A percentile compares a stretch with the other conserved stretches of the same genome.
Conservation (phyloP, 2,888 invertebrate genomes). For the Hypomecis atomaria region DNA sequence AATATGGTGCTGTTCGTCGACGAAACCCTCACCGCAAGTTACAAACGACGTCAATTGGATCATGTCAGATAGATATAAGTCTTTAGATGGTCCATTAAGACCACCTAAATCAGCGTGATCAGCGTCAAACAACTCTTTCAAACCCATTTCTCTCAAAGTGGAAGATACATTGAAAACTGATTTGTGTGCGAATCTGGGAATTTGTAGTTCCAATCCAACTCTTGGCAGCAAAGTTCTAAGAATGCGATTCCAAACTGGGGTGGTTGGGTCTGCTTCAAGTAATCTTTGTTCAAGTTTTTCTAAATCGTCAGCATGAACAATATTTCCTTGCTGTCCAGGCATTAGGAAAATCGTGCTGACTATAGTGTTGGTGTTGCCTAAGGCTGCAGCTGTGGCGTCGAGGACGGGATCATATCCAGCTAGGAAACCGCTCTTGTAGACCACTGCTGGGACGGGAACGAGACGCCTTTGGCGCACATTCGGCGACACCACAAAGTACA, state of each 20-base stretch:
- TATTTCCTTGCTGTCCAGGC: slow-evolving; percentile 93
- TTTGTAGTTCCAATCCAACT: slow-evolving; percentile 91
- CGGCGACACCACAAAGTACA: slow-evolving; percentile 93
- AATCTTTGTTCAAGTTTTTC: slow-evolving; percentile 89
- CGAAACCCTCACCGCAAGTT: slow-evolving; percentile 90
- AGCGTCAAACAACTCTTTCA: slow-evolving; percentile 90
- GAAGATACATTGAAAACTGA: slow-evolving; percentile 92
- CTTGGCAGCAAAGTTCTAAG: slow-evolving; percentile 90
- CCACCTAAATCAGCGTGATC: slow-evolving; percentile 92
- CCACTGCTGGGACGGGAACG: slow-evolving; percentile 93
- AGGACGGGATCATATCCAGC: slow-evolving; percentile 94
- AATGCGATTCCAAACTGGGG: slow-evolving; percentile 89
- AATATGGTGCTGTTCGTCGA: slow-evolving; percentile 90
- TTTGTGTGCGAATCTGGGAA: slow-evolving; percentile 93
- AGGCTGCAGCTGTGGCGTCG: slow-evolving; percentile 92
- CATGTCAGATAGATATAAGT: slow-evolving; percentile 93
- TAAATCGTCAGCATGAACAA: slow-evolving; percentile 91
- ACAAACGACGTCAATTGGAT: slow-evolving; percentile 93
- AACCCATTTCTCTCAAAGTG: slow-evolving; percentile 91
- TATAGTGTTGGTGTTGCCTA: slow-evolving; percentile 88
- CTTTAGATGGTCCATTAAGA: slow-evolving; percentile 91
- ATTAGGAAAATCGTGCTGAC: slow-evolving; percentile 92
- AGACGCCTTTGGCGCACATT: slow-evolving; percentile 91
- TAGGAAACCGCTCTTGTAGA: slow-evolving; percentile 90
- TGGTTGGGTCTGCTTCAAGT: slow-evolving; percentile 86